Percentiles rank a stretch among this genome's conserved stretches.
Conservation (phyloP, 2,888 invertebrate genomes). For the Acleris holmiana region DNA sequence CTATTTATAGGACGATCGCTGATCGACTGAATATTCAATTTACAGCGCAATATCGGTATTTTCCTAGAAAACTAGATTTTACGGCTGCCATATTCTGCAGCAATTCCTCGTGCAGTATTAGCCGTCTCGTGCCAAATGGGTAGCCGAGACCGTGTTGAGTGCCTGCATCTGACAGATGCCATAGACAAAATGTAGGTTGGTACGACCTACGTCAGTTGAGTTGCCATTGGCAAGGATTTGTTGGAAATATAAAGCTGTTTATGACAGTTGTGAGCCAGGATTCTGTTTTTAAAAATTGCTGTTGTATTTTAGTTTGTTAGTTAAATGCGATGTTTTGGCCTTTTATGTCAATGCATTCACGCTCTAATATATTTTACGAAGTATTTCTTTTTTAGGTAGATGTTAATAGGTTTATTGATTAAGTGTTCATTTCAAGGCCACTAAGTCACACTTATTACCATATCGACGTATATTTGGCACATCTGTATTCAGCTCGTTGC, state of each 20-base stretch:
- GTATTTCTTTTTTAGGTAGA: too few species aligned
- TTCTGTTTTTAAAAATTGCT: constrained; percentile 10
- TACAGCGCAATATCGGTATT: constrained; percentile 12
- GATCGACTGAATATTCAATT: constrained; percentile 26
- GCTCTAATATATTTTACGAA: too few species aligned
- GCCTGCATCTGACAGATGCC: constrained; percentile 49
- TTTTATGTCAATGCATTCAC: too few species aligned
- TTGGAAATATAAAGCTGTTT: constrained; percentile 25
- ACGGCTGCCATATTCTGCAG: constrained; percentile 28
- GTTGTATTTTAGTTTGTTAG: background rate
- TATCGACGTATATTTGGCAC: constrained; percentile 38
- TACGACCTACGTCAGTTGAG: constrained; percentile 29
- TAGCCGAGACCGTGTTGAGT: constrained; percentile 50
- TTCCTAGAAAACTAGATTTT: constrained; percentile 27
- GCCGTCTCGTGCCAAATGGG: constrained; percentile 48
- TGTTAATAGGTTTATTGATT: too few species aligned
- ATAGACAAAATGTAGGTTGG: constrained; percentile 54
- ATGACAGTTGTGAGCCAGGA: constrained; percentile 20
- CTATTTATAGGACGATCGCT: constrained; percentile 1
- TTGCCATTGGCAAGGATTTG: constrained; percentile 26
- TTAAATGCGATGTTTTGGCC: background rate
- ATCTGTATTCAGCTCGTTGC: constrained; percentile 57
- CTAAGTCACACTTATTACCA: background rate
- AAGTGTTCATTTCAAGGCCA: background rate
- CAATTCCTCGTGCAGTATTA: constrained; percentile 23